These are phyloP conservation scores for Morpho helenor DNA, from an alignment of 2,888 invertebrate genomes.

Conservation along the genomic window DNA sequence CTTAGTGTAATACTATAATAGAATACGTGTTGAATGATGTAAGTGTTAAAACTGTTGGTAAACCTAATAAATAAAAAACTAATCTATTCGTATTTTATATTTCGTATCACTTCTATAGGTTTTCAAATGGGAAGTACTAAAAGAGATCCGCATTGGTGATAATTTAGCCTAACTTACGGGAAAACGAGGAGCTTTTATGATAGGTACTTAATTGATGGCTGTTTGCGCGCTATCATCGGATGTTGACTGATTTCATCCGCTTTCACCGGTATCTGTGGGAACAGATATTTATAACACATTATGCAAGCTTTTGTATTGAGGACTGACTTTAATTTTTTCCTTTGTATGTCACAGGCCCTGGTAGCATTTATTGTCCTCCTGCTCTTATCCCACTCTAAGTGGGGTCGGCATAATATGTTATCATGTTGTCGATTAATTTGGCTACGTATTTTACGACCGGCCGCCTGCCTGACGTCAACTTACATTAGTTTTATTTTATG, in stretches of 20 bases:
- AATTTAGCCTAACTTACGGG: constrained; percentile 13
- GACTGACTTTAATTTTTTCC: neutral
- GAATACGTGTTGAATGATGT: no score
- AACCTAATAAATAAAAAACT: no score
- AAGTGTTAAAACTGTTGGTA: no score
- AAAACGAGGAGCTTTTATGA: constrained; percentile 19
- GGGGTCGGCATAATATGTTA: no score
- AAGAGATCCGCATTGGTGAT: neutral
- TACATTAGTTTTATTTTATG: no score
- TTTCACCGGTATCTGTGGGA: constrained; percentile 36
- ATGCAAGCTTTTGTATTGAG: constrained; percentile 5
- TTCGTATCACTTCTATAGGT: neutral
- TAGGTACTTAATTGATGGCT: constrained; percentile 29
- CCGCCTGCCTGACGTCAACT: no score
- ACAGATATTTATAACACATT: constrained; percentile 13
- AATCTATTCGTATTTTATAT: neutral
- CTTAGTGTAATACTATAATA: no score
- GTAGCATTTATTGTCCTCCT: no score
- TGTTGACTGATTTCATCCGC: constrained; percentile 48
- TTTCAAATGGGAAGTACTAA: neutral
- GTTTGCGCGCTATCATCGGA: constrained; percentile 36
- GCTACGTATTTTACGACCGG: no score
- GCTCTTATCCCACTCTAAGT: no score
- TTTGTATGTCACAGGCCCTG: no score
- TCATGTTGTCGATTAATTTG: no score